phyloP scores from a whole-genome alignment of 2,797 vertebrate genomes.

The Distichodus sexfasciatus region DNA sequence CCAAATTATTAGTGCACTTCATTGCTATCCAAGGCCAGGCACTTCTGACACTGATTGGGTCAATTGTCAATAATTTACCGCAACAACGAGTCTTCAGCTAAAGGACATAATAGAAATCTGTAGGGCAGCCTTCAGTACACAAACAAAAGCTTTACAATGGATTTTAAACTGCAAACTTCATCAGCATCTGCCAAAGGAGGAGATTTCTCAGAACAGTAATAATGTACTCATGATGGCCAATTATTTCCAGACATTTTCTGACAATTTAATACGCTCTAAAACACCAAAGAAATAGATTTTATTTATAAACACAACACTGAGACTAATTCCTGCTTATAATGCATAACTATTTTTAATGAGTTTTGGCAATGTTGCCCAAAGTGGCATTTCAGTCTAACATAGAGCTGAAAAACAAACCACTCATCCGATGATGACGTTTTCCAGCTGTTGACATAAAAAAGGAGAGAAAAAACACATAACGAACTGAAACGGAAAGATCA shows the following conservation, averaged over 20 bases:
- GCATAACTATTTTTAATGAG: conserved; percentile 26
- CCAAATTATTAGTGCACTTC: background rate
- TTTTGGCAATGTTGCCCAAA: background rate
- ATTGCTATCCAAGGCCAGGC: background rate
- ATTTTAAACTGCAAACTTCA: background rate
- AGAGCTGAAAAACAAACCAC: conserved; percentile 30
- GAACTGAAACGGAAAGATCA: conserved; percentile 47
- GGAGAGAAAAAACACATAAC: conserved; percentile 9
- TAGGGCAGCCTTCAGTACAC: background rate
- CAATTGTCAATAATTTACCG: background rate
- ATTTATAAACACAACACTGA: background rate
- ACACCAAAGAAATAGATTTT: background rate
- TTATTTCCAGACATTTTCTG: background rate
- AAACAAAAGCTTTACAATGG: background rate
- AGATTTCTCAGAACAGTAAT: background rate
- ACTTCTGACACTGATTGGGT: conserved; percentile 2
- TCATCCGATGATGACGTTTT: background rate
- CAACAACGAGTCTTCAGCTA: background rate
- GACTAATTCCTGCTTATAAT: conserved; percentile 2
- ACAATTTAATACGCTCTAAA: background rate
- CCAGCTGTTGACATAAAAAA: conserved; percentile 62
- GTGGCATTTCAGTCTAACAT: conserved; percentile 36
- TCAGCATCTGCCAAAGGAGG: background rate
- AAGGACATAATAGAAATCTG: background rate
- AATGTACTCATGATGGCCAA: background rate